phyloP scores from a whole-genome alignment of 1,140 invertebrate species.

The Cotesia typhae region DNA sequence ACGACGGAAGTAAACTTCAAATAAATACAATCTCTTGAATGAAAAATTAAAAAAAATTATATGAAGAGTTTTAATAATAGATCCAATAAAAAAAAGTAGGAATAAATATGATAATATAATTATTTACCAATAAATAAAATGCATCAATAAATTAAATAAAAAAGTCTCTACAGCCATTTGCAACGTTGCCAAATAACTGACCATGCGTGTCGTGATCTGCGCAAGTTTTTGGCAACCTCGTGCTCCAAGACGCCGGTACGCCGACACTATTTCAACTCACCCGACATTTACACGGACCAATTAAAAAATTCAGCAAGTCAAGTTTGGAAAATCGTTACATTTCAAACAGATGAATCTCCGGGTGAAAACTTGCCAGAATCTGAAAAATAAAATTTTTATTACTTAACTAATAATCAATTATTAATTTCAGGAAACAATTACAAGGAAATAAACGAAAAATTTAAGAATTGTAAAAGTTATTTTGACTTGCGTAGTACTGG shows the following conservation, averaged over 20 bases:
- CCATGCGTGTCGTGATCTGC: neutral
- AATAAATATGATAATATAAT: too few species aligned
- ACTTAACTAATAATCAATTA: neutral
- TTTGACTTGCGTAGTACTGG: slow-evolving; percentile 4
- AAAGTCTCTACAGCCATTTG: neutral
- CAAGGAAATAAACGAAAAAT: neutral
- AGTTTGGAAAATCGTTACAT: neutral
- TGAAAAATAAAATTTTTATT: too few species aligned
- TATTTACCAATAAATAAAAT: neutral
- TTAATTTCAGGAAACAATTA: neutral
- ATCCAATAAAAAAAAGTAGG: too few species aligned
- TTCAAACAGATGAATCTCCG: too few species aligned
- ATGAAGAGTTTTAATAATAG: too few species aligned
- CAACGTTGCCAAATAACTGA: slow-evolving; percentile 5
- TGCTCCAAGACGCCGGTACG: neutral
- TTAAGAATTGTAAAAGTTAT: neutral
- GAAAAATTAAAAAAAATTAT: too few species aligned
- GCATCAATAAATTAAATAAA: slow-evolving; percentile 1
- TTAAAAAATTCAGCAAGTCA: neutral
- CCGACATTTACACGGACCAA: neutral
- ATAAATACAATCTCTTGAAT: too few species aligned
- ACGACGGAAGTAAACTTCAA: too few species aligned
- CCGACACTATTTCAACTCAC: slow-evolving; percentile 1
- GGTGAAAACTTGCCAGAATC: too few species aligned
- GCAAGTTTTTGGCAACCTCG: slow-evolving; percentile 13